Conservation (phyloP, 2,113 vertebrate genomes). For the Anhinga rufa region DNA sequence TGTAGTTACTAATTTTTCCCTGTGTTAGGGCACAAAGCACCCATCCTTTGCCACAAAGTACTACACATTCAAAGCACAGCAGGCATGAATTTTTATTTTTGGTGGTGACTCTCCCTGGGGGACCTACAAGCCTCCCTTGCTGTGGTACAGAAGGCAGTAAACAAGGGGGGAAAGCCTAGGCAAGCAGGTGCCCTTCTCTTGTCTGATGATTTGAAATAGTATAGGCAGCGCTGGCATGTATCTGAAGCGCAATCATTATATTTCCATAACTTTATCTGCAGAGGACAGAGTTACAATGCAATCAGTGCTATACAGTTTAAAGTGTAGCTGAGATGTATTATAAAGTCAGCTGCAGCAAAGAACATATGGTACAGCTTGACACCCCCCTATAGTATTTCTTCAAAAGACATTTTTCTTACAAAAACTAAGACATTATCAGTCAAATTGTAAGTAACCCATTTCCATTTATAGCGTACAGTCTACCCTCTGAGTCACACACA, state of each 20-base stretch:
- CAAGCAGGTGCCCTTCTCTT: conserved; percentile 10
- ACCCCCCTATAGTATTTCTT: conserved; percentile 45
- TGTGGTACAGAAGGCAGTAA: background rate
- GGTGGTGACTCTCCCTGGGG: background rate
- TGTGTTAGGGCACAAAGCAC: background rate
- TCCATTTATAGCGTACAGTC: conserved; percentile 65
- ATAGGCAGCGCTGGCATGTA: background rate
- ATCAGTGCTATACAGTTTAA: conserved; percentile 48
- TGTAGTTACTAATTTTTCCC: background rate
- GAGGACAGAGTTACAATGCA: conserved; percentile 55
- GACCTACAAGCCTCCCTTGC: background rate
- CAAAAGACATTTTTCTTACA: conserved; percentile 62
- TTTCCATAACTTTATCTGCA: conserved; percentile 48
- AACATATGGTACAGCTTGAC: conserved; percentile 55
- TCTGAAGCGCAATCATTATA: conserved; percentile 1
- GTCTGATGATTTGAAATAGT: background rate
- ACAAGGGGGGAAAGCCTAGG: background rate
- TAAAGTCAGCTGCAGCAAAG: conserved; percentile 60
- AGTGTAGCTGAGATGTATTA: conserved; percentile 32
- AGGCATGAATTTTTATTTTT: background rate
- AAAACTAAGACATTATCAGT: conserved; percentile 63
- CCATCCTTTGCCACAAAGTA: background rate
- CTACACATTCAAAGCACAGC: background rate
- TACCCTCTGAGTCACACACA: conserved; percentile 49
- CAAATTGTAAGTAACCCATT: conserved; percentile 61